A percentile compares a stretch with the other conserved stretches of the same genome.
phyloP scores from a whole-genome alignment of 2,113 vertebrate species.

The Ahaetulla prasina region DNA sequence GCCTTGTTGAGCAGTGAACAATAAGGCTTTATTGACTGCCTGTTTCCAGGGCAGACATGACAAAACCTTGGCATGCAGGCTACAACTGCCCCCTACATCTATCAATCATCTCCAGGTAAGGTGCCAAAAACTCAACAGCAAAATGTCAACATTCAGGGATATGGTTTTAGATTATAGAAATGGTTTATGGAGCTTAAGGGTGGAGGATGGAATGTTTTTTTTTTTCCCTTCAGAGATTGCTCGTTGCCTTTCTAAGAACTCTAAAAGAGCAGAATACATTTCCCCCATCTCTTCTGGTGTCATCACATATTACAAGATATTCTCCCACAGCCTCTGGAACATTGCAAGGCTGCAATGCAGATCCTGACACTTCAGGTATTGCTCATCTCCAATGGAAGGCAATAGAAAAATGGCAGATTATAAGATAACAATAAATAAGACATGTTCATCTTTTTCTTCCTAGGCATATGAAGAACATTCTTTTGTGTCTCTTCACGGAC shows the following conservation, averaged over 20 bases:
- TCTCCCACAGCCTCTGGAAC: not conserved
- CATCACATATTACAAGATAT: not conserved
- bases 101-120: not conserved
- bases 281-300: not conserved
- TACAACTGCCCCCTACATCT: not conserved
- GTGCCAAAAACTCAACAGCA: not conserved
- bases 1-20: not conserved
- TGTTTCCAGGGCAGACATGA: not conserved
- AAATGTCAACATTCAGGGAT: not conserved
- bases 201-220: not conserved
- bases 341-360: not conserved
- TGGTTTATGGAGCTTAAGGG: not conserved
- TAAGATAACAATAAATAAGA: not conserved
- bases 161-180: not conserved
- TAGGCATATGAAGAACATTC: too few species aligned
- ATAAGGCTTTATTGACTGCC: not conserved
- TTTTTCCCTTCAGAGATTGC: not conserved
- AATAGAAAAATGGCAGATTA: not conserved
- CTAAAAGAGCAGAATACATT: not conserved
- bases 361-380: not conserved
- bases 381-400: not conserved
- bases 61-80: not conserved
- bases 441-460: rapidly evolving
- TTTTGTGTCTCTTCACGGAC: not conserved
- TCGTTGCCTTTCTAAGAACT: not conserved